These are phyloP conservation scores for Mycalesis mineus DNA, from an alignment of 2,888 invertebrate genomes.

Conservation along the genomic window DNA sequence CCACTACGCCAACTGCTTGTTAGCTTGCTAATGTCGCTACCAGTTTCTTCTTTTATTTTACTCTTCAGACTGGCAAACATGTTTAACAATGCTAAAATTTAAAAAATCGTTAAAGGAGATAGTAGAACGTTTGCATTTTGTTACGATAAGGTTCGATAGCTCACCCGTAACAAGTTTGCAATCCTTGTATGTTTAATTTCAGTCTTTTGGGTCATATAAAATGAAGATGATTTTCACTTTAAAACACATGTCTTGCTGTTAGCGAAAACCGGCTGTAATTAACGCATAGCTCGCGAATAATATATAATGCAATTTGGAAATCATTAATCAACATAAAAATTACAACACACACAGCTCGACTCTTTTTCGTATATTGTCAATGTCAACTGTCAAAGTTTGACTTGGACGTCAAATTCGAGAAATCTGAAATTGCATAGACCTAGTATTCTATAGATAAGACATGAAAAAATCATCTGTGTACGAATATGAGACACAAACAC, in stretches of 20 bases:
- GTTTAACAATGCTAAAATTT: slow-evolving; percentile 28
- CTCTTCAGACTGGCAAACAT: slow-evolving; percentile 94
- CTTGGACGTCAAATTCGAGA: too few species aligned
- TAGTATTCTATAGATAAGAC: too few species aligned
- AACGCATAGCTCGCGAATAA: too few species aligned
- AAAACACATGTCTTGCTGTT: slow-evolving; percentile 7
- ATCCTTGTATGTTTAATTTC: slow-evolving; percentile 5
- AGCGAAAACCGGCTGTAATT: background rate
- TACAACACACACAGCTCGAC: too few species aligned
- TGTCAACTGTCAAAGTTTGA: too few species aligned
- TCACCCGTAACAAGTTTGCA: slow-evolving; percentile 1
- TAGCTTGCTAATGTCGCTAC: slow-evolving; percentile 83
- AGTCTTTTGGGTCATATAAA: slow-evolving; percentile 14
- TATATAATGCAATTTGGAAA: too few species aligned
- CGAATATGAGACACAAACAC: too few species aligned
- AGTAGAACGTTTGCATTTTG: background rate
- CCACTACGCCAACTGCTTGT: slow-evolving; percentile 72
- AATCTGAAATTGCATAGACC: too few species aligned
- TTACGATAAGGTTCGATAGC: slow-evolving; percentile 7
- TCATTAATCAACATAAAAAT: too few species aligned
- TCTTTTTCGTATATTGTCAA: too few species aligned
- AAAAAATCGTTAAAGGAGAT: background rate
- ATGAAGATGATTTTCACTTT: slow-evolving; percentile 6
- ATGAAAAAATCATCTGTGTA: too few species aligned
- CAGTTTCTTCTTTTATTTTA: slow-evolving; percentile 93